Conservation (phyloP, 2,888 invertebrate genomes). For the Sarcophaga subvicina region DNA sequence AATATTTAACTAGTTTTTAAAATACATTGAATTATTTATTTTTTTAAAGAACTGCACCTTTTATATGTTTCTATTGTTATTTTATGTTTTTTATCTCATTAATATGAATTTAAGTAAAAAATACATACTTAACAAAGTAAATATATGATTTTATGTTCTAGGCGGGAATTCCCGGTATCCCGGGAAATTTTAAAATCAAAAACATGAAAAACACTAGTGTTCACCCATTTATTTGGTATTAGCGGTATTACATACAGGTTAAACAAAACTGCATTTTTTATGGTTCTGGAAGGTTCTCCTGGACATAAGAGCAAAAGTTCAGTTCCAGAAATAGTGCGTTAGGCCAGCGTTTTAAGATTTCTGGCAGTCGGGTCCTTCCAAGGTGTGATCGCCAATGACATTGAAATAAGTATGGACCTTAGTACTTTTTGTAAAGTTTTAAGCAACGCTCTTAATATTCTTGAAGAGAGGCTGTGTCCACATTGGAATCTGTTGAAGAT, state of each 20-base stretch:
- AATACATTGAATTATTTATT: too few relatives aligned
- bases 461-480: constrained; percentile 34
- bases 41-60: too few relatives aligned
- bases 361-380: constrained; percentile 37
- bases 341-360: constrained; percentile 32
- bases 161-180: too few relatives aligned
- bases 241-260: neutral
- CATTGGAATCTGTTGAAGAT: constrained; percentile 35
- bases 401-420: constrained; percentile 40
- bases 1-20: too few relatives aligned
- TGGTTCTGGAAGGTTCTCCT: constrained; percentile 19
- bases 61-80: too few relatives aligned
- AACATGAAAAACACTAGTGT: too few relatives aligned
- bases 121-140: too few relatives aligned
- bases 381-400: constrained; percentile 41
- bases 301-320: constrained; percentile 40
- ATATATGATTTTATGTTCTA: too few relatives aligned
- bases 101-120: too few relatives aligned
- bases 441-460: constrained; percentile 28
- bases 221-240: too few relatives aligned
- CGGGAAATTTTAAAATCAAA: too few relatives aligned
- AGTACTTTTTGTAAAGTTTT: constrained; percentile 39
- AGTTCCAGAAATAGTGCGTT: constrained; percentile 41
- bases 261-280: constrained; percentile 32
- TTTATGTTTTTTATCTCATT: too few relatives aligned